These are phyloP conservation scores for Stegastes partitus DNA, from an alignment of 2,113 vertebrate genomes.

Conservation along the genomic window DNA sequence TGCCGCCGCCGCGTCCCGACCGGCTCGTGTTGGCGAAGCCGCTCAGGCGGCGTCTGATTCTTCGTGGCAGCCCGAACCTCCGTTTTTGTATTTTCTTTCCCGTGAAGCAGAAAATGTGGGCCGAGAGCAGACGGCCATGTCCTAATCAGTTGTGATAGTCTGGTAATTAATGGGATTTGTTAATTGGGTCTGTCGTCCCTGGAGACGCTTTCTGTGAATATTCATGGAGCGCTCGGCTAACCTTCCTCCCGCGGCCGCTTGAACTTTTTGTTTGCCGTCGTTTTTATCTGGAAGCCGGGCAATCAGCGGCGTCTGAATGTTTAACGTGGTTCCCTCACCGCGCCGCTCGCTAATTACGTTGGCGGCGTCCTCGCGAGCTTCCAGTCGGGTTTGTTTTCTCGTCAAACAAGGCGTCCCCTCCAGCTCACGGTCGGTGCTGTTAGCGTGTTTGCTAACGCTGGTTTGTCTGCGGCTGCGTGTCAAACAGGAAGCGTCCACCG, in stretches of 20 bases:
- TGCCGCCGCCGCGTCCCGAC: constrained; percentile 42
- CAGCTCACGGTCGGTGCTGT: constrained; percentile 16
- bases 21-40: constrained; percentile 46
- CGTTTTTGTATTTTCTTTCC: constrained; percentile 47
- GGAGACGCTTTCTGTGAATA: constrained; percentile 71
- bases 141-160: constrained; percentile 83
- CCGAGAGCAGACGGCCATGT: constrained; percentile 73
- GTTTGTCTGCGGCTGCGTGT: constrained; percentile 33
- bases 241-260: constrained; percentile 62
- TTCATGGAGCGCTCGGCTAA: constrained; percentile 69
- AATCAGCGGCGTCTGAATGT: constrained; percentile 63
- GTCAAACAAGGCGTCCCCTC: constrained; percentile 47
- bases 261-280: constrained; percentile 47
- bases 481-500: not conserved
- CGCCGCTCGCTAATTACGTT: constrained; percentile 62
- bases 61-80: constrained; percentile 49
- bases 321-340: constrained; percentile 74
- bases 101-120: constrained; percentile 75
- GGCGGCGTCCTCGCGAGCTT: constrained; percentile 48
- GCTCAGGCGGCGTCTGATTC: constrained; percentile 54
- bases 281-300: constrained; percentile 48
- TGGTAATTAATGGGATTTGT: constrained; percentile 84
- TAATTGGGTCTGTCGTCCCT: constrained; percentile 82
- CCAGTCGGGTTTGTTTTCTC: constrained; percentile 65
- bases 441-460: constrained; percentile 45